Evolutionary conservation across 2,113 vertebrate genomes (phyloP).

Genomic region (Scopus umbretta): DNA sequence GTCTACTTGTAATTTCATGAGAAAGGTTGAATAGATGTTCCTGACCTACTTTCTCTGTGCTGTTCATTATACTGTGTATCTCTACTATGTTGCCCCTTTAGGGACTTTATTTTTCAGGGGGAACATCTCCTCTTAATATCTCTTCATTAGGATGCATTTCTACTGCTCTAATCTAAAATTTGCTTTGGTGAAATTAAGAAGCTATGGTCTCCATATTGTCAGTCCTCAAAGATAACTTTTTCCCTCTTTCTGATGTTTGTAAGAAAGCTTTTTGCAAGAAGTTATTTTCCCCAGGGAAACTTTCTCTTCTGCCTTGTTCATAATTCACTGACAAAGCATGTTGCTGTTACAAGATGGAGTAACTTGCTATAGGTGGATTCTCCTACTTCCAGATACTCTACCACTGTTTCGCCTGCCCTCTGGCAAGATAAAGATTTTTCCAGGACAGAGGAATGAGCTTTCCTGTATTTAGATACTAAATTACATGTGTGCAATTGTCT

Average conservation of each 20-base stretch:
- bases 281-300: not conserved
- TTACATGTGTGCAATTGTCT: not conserved
- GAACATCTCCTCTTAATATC: not conserved
- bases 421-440: not conserved
- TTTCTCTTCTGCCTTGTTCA: not conserved
- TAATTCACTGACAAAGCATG: not conserved
- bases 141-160: not conserved
- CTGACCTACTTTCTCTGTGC: slow-evolving; percentile 1
- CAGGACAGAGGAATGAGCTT: not conserved
- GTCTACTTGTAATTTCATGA: not conserved
- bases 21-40: not conserved
- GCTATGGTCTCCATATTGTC: not conserved
- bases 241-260: not conserved
- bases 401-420: not conserved
- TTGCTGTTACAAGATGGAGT: not conserved
- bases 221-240: not conserved
- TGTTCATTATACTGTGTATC: not conserved
- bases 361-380: not conserved
- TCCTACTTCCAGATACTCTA: not conserved
- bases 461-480: slow-evolving; percentile 1
- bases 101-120: not conserved
- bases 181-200: not conserved
- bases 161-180: not conserved
- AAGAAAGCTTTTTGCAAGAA: not conserved
- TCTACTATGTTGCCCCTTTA: not conserved